Conservation (phyloP, 2,797 vertebrate genomes). For the Nannoperca obscura region DNA sequence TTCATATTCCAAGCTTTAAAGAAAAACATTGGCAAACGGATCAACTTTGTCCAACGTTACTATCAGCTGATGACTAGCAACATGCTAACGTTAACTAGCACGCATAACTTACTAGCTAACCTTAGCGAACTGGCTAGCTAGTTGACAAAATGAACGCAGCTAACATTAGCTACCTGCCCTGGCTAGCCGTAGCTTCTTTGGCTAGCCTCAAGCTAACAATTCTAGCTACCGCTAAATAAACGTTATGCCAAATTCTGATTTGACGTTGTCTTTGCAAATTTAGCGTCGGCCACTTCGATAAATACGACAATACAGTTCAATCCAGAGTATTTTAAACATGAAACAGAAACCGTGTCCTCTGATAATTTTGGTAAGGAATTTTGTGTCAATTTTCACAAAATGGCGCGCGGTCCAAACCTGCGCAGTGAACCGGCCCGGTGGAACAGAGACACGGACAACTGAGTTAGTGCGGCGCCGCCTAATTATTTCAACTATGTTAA, state of each 20-base stretch:
- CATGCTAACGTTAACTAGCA: conserved; percentile 82
- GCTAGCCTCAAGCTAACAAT: conserved; percentile 81
- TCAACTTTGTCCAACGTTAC: conserved; percentile 65
- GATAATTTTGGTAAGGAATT: conserved; percentile 84
- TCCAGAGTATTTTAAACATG: conserved; percentile 49
- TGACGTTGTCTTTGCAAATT: conserved; percentile 58
- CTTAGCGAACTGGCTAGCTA: conserved; percentile 77
- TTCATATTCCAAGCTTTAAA: conserved; percentile 57
- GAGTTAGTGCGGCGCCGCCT: conserved; percentile 83
- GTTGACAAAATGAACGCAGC: conserved; percentile 81
- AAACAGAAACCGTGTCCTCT: conserved; percentile 81
- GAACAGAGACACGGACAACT: conserved; percentile 87
- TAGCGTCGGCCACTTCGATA: conserved; percentile 59
- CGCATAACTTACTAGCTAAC: conserved; percentile 79
- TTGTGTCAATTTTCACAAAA: conserved; percentile 96
- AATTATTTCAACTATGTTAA: conserved; percentile 78
- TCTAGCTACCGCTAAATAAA: conserved; percentile 81
- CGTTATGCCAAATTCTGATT: conserved; percentile 75
- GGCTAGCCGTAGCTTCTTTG: conserved; percentile 72
- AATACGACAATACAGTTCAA: conserved; percentile 39
- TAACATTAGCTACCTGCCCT: conserved; percentile 79
- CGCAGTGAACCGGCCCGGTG: conserved; percentile 94
- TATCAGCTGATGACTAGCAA: conserved; percentile 80
- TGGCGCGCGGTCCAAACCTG: conserved; percentile 98
- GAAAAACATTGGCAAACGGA: conserved; percentile 54